Evolutionary conservation across 2,888 invertebrate species (phyloP).

Genomic region (Andricus quercusramuli): DNA sequence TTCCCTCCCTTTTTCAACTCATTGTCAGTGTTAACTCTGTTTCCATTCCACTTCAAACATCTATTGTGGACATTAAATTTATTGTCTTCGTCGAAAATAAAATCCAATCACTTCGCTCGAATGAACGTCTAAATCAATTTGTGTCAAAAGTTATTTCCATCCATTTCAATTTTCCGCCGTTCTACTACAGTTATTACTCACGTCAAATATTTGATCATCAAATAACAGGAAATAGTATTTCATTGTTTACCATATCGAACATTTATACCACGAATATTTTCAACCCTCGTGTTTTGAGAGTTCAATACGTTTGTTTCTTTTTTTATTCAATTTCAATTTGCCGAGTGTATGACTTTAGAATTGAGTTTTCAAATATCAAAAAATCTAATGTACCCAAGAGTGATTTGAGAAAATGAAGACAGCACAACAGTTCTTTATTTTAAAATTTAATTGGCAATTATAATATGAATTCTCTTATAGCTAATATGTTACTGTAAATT

Average conservation of each 20-base stretch:
- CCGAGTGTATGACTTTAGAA: not conserved
- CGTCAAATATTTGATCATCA: conserved; percentile 3
- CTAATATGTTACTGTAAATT: too few species aligned
- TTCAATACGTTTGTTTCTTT: not conserved
- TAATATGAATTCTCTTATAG: too few species aligned
- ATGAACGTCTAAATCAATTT: not conserved
- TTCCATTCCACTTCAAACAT: not conserved
- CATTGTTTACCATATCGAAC: not conserved
- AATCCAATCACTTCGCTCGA: not conserved
- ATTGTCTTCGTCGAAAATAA: not conserved
- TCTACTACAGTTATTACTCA: not conserved
- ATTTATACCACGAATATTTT: not conserved
- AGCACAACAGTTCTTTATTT: too few species aligned
- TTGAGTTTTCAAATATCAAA: not conserved
- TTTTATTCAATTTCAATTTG: not conserved
- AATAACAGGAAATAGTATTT: not conserved
- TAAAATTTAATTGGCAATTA: too few species aligned
- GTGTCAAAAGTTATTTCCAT: not conserved
- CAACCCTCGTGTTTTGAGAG: not conserved
- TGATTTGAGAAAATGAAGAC: not conserved
- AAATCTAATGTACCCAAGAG: not conserved
- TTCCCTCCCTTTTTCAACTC: not conserved
- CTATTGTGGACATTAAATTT: not conserved
- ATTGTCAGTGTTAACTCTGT: not conserved
- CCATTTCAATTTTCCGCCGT: not conserved